A percentile compares a stretch with the other conserved stretches of the same genome.
Conservation (phyloP, 2,888 invertebrate species). For the Sesia apiformis region DNA sequence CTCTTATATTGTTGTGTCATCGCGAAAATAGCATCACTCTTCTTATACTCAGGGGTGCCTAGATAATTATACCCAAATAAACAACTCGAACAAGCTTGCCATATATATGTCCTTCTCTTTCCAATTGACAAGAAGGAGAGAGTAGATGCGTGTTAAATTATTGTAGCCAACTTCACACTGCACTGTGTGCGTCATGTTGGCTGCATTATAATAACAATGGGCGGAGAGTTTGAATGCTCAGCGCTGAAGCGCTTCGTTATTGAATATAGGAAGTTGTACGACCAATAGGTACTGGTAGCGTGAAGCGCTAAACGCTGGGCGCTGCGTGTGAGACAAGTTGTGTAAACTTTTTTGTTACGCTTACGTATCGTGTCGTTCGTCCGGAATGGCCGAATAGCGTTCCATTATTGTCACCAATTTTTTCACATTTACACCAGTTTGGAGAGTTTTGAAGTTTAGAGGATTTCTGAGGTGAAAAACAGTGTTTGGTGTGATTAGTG, state of each 20-base stretch:
- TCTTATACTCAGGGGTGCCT: slow-evolving; percentile 5
- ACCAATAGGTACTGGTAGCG: neutral
- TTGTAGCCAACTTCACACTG: slow-evolving; percentile 45
- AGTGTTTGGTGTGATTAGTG: slow-evolving; percentile 14
- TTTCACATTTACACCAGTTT: slow-evolving; percentile 17
- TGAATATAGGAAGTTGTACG: neutral
- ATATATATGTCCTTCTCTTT: slow-evolving; percentile 15
- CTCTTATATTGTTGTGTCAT: slow-evolving; percentile 23
- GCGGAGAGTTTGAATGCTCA: slow-evolving; percentile 27
- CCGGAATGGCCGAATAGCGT: slow-evolving; percentile 38
- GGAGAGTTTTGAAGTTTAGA: slow-evolving; percentile 14
- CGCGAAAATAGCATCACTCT: slow-evolving; percentile 21
- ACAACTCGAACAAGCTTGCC: neutral
- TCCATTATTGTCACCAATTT: slow-evolving; percentile 30
- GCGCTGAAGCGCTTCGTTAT: neutral
- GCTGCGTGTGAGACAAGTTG: slow-evolving; percentile 32
- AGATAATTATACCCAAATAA: neutral
- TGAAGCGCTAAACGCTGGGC: slow-evolving; percentile 23
- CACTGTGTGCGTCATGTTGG: slow-evolving; percentile 61
- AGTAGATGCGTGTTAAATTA: slow-evolving; percentile 18
- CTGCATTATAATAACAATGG: slow-evolving; percentile 71
- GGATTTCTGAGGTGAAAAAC: slow-evolving; percentile 13
- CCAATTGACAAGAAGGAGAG: slow-evolving; percentile 20
- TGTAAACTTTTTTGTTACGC: slow-evolving; percentile 61
- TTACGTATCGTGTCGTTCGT: slow-evolving; percentile 55